phyloP scores from a whole-genome alignment of 1,140 invertebrate genomes.

The Aphelinus certus region DNA sequence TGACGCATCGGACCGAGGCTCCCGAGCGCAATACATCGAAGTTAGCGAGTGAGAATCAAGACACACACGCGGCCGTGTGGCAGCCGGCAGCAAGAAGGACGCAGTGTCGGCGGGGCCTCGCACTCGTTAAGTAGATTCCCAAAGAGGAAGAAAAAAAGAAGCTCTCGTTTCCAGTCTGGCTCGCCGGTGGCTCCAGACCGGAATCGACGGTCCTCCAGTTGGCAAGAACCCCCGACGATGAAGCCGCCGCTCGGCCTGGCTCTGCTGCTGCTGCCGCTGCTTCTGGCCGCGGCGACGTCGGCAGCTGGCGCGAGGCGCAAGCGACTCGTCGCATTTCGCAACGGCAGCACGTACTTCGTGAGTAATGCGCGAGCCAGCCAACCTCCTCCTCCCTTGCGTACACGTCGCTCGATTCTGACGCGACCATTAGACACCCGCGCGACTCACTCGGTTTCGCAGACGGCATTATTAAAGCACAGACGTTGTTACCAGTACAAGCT shows the following conservation, averaged over 20 bases:
- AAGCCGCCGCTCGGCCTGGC: conserved; percentile 41
- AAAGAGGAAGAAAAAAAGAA: background rate
- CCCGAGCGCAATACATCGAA: no score
- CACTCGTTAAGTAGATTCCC: conserved; percentile 17
- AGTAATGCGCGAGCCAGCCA: conserved; percentile 46
- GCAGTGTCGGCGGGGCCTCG: background rate
- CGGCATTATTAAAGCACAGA: no score
- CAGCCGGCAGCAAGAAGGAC: no score
- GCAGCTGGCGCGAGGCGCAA: conserved; percentile 41
- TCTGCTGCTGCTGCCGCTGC: conserved; percentile 43
- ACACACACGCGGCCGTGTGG: no score
- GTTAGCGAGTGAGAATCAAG: no score
- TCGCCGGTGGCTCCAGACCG: conserved; percentile 7
- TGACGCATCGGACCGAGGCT: no score
- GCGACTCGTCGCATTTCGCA: conserved; percentile 56
- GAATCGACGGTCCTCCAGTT: background rate
- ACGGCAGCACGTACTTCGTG: conserved; percentile 62
- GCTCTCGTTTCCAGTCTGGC: background rate
- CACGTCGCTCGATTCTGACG: background rate
- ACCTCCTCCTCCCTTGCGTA: background rate
- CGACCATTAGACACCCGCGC: no score
- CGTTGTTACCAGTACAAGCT: conserved; percentile 53
- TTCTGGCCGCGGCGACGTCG: conserved; percentile 22
- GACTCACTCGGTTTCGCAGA: no score
- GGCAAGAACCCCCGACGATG: conserved; percentile 1